Base-by-base conservation (phyloP, 1,140 invertebrate genomes). In the Archivesica marissinica region DNA sequence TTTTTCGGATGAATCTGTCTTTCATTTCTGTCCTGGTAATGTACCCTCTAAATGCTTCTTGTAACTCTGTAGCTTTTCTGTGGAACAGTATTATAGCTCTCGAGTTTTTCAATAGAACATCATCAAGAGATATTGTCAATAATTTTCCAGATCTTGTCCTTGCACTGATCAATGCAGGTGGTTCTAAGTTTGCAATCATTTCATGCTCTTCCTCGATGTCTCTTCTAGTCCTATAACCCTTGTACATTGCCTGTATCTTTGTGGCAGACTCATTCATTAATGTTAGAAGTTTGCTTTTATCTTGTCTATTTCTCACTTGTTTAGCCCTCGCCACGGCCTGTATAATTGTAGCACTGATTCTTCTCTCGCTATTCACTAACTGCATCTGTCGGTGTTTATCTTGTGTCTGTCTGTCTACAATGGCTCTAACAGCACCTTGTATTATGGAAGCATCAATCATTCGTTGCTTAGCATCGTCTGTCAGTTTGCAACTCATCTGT, bases 31-130 rank as follows among this genome's bases (percentile, higher is more conserved):
- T 38, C 30, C 81, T 64, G 47, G 59, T 50, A 20, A 23, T 50
- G 44, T 68, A 75, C 23, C 23, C 81, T 61, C 72, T 76, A 30
- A 84, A 68, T 25, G 81, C 81, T 28, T 20, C 81, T 35, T 84
- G 81, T 0, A 84, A 33, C 23, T 77, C 72, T 23, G 68, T 77
- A 17, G 72, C 70, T 44, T 74, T 82, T 66, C 28, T 72, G 54
- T 82, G 79, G 20, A 82, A 82, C 33, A 82, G 25, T 39, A 82
- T 82, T 15, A 82, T 82, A n/a, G 81, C 72, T 66, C 81, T 47
- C 2, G 54, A 41, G 23, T 76, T 66, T 35, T 76, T 68, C 54
- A 76, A 61, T 11, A 77, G 44, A 23, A 66, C 56, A 11, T 84
- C 81, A 28, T 84, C 81, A 23, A 84, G 11, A 13, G 70, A 59